phyloP scores from a whole-genome alignment of 2,797 vertebrate genomes.

The Triplophysa yarkandensis region DNA sequence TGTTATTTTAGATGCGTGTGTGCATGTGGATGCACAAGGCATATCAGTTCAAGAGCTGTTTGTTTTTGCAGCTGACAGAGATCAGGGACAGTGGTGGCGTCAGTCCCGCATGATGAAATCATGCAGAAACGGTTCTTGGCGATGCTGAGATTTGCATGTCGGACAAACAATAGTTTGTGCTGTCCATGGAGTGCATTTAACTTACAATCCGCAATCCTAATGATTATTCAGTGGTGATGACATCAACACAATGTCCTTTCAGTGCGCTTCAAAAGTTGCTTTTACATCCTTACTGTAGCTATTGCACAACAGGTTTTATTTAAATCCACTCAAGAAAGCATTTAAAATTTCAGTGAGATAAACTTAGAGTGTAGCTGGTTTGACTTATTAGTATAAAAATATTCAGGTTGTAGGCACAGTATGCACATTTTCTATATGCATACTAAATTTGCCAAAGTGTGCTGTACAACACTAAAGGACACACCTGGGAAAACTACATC shows the following conservation, averaged over 20 bases:
- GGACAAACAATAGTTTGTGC: not conserved
- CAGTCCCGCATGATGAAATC: slow-evolving; percentile 25
- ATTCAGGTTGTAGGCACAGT: not conserved
- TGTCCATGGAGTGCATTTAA: not conserved
- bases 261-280: not conserved
- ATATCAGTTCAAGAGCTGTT: slow-evolving; percentile 18
- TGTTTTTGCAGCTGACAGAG: slow-evolving; percentile 56
- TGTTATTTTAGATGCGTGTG: slow-evolving; percentile 1
- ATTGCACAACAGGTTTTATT: not conserved
- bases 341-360: not conserved
- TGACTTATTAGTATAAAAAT: not conserved
- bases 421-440: not conserved
- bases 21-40: slow-evolving; percentile 1
- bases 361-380: not conserved
- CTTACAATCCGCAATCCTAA: not conserved
- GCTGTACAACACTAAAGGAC: not conserved
- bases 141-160: not conserved
- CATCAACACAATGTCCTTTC: not conserved
- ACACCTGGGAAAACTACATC: not conserved
- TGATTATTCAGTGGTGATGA: not conserved
- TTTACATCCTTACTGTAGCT: not conserved
- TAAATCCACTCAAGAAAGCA: not conserved
- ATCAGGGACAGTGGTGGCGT: slow-evolving; percentile 27
- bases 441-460: not conserved
- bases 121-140: slow-evolving; percentile 25